Evolutionary conservation across 2,797 vertebrate species (phyloP).

Genomic region (Thunnus albacares): DNA sequence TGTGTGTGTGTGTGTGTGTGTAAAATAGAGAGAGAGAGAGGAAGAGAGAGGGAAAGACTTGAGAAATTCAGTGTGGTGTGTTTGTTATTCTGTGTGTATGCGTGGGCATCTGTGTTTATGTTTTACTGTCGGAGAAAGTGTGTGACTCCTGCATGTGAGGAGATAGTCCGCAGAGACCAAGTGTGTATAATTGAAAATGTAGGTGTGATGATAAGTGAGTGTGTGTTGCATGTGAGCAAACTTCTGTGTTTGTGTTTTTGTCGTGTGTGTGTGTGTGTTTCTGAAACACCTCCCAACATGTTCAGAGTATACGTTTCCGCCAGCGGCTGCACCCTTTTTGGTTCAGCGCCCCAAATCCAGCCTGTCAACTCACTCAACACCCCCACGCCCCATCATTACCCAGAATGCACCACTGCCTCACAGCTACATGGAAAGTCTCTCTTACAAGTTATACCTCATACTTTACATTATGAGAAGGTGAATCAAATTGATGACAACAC

Average conservation of each 20-base stretch:
- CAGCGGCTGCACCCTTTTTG: slow-evolving; percentile 50
- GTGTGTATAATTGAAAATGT: not conserved
- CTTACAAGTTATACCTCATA: not conserved
- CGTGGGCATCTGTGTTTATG: not conserved
- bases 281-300: slow-evolving; percentile 63
- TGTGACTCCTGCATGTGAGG: not conserved
- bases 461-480: not conserved
- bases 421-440: not conserved
- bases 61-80: not conserved
- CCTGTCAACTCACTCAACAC: slow-evolving; percentile 44
- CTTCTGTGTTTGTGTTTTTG: not conserved
- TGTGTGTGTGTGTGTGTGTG: slow-evolving; percentile 9
- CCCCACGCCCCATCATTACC: too few species aligned
- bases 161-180: not conserved
- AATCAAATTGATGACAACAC: too few species aligned
- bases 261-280: slow-evolving; percentile 5
- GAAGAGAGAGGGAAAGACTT: too few species aligned
- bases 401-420: not conserved
- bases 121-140: not conserved
- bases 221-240: not conserved
- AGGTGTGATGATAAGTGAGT: not conserved
- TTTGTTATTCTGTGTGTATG: not conserved
- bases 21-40: slow-evolving; percentile 4
- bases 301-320: slow-evolving; percentile 40
- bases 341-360: slow-evolving; percentile 33